Percentiles rank a stretch among this genome's conserved stretches.
These are phyloP conservation scores for Eupithecia pulchellata DNA, from an alignment of 2,888 invertebrate genomes.

Conservation along the genomic window DNA sequence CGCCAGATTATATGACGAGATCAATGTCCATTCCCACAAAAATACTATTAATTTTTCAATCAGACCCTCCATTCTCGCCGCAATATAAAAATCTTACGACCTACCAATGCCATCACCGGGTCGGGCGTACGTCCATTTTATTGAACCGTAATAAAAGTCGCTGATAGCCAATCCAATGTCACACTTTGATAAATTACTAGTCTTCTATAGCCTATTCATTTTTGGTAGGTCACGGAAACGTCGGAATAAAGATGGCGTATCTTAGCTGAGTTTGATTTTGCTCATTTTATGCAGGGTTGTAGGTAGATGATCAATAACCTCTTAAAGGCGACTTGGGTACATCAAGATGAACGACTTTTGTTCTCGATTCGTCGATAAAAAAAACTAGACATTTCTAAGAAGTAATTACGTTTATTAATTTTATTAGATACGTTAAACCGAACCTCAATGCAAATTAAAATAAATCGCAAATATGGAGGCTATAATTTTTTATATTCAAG, in stretches of 20 bases:
- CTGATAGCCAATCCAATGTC: constrained; percentile 34
- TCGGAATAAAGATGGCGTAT: not conserved
- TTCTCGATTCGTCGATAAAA: too few species aligned
- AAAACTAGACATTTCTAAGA: too few species aligned
- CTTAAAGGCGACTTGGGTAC: too few species aligned
- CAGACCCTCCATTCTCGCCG: not conserved
- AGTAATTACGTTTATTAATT: too few species aligned
- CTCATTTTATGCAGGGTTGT: too few species aligned
- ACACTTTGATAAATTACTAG: constrained; percentile 32
- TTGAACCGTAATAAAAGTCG: constrained; percentile 34
- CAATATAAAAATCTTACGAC: constrained; percentile 18
- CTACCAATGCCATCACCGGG: constrained; percentile 5
- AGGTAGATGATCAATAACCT: too few species aligned
- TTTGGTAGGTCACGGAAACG: not conserved
- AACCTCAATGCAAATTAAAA: too few species aligned
- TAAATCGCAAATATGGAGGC: too few species aligned
- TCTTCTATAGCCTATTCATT: constrained; percentile 8
- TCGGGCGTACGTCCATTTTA: constrained; percentile 24
- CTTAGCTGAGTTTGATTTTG: not conserved
- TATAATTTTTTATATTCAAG: too few species aligned
- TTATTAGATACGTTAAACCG: too few species aligned
- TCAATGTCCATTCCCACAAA: not conserved
- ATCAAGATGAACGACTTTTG: too few species aligned
- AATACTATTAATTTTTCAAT: constrained; percentile 18
- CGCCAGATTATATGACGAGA: not conserved